Evolutionary conservation across 2,113 vertebrate genomes (phyloP).

Genomic region (Albula glossodonta): DNA sequence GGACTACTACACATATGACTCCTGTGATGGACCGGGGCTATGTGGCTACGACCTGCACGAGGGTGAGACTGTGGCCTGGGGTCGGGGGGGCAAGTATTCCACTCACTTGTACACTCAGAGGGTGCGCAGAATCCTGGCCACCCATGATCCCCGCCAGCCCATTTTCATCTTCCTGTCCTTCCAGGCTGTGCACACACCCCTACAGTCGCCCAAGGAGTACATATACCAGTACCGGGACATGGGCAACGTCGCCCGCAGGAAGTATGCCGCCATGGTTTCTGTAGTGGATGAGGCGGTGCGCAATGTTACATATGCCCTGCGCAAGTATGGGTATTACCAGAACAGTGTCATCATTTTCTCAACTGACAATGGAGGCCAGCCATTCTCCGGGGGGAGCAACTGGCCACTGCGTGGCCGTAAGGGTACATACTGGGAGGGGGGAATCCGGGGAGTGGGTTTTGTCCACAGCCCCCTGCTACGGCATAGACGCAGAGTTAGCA

Average conservation of each 20-base stretch:
- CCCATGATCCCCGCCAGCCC: conserved; percentile 81
- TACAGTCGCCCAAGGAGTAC: conserved; percentile 91
- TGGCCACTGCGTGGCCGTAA: conserved; percentile 95
- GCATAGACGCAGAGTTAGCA: conserved; percentile 80
- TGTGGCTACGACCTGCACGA: conserved; percentile 94
- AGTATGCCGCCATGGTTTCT: conserved; percentile 94
- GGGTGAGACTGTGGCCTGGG: conserved; percentile 88
- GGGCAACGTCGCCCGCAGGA: conserved; percentile 87
- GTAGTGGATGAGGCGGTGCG: conserved; percentile 91
- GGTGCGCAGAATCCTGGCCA: conserved; percentile 86
- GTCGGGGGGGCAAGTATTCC: conserved; percentile 87
- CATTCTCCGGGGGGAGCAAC: conserved; percentile 91
- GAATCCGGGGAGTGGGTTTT: conserved; percentile 88
- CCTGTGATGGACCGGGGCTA: conserved; percentile 84
- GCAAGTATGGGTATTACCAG: conserved; percentile 91
- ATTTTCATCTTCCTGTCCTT: conserved; percentile 95
- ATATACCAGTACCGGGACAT: conserved; percentile 86
- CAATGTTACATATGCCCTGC: conserved; percentile 92
- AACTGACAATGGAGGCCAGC: conserved; percentile 93
- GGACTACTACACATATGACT: conserved; percentile 93
- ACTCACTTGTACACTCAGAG: conserved; percentile 90
- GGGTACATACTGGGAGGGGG: conserved; percentile 97
- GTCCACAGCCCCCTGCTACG: conserved; percentile 92
- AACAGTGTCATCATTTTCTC: conserved; percentile 93
- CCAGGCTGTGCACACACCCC: conserved; percentile 91